Evolutionary conservation across 2,113 vertebrate genomes (phyloP).

Genomic region (Hippocampus abdominalis): DNA sequence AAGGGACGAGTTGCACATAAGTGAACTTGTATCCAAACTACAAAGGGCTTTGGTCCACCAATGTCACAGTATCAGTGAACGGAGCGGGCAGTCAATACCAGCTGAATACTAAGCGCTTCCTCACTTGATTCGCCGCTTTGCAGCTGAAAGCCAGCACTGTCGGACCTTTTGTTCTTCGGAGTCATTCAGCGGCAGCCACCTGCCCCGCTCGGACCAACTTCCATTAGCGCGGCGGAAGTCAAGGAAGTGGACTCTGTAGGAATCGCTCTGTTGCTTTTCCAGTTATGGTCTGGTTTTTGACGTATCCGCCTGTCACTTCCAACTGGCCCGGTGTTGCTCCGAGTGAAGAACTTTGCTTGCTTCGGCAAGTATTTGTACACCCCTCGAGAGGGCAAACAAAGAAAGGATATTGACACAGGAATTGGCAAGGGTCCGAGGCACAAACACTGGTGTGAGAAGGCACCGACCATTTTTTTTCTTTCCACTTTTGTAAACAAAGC

Average conservation of each 20-base stretch:
- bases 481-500: slow-evolving; percentile 40
- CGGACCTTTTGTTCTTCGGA: slow-evolving; percentile 58
- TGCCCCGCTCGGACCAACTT: slow-evolving; percentile 48
- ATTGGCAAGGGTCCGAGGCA: slow-evolving; percentile 33
- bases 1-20: slow-evolving; percentile 14
- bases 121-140: slow-evolving; percentile 58
- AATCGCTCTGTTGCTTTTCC: not conserved
- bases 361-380: slow-evolving; percentile 32
- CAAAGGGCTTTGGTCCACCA: slow-evolving; percentile 42
- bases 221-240: slow-evolving; percentile 37
- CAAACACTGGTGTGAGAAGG: slow-evolving; percentile 49
- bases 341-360: slow-evolving; percentile 39
- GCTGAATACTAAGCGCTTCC: slow-evolving; percentile 66
- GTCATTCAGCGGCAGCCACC: slow-evolving; percentile 64
- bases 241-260: not conserved
- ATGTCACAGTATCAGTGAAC: slow-evolving; percentile 62
- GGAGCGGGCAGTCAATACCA: slow-evolving; percentile 50
- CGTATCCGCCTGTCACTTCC: not conserved
- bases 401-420: slow-evolving; percentile 50
- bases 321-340: slow-evolving; percentile 12
- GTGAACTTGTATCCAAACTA: slow-evolving; percentile 37
- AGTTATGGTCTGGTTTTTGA: not conserved
- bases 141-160: slow-evolving; percentile 62
- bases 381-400: slow-evolving; percentile 53
- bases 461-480: slow-evolving; percentile 22